These are phyloP conservation scores for Lapara coniferarum DNA, from an alignment of 2,888 invertebrate genomes.

Conservation along the genomic window DNA sequence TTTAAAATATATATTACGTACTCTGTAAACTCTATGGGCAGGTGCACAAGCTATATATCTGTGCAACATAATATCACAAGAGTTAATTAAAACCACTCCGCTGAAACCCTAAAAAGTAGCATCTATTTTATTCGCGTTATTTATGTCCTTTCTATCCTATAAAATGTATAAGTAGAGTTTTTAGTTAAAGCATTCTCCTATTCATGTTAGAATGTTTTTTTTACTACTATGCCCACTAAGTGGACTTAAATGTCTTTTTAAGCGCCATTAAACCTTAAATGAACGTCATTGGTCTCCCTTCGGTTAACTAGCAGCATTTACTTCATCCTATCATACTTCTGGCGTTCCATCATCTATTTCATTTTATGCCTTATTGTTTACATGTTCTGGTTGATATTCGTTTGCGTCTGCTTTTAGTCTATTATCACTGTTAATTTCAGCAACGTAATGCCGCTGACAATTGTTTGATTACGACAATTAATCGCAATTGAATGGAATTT, in stretches of 20 bases:
- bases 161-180: conserved; percentile 26
- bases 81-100: not conserved
- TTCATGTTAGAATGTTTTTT: conserved; percentile 33
- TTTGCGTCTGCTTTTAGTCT: conserved; percentile 42
- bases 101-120: not conserved
- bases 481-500: conserved; percentile 79
- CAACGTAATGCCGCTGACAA: conserved; percentile 73
- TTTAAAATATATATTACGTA: not conserved
- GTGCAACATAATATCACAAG: no score
- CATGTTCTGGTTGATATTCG: conserved; percentile 42
- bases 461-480: conserved; percentile 82
- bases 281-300: conserved; percentile 61
- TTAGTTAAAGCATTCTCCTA: conserved; percentile 29
- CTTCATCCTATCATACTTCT: conserved; percentile 53
- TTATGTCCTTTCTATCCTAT: not conserved
- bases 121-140: conserved; percentile 1
- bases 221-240: conserved; percentile 29
- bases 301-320: conserved; percentile 60
- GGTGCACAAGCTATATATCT: no score
- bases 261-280: conserved; percentile 62
- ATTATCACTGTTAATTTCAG: conserved; percentile 73
- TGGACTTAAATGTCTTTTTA: conserved; percentile 53
- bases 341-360: conserved; percentile 29
- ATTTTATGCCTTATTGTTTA: conserved; percentile 47
- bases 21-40: no score